These are phyloP conservation scores for Chelon labrosus DNA, from an alignment of 2,797 vertebrate species.

Conservation along the genomic window DNA sequence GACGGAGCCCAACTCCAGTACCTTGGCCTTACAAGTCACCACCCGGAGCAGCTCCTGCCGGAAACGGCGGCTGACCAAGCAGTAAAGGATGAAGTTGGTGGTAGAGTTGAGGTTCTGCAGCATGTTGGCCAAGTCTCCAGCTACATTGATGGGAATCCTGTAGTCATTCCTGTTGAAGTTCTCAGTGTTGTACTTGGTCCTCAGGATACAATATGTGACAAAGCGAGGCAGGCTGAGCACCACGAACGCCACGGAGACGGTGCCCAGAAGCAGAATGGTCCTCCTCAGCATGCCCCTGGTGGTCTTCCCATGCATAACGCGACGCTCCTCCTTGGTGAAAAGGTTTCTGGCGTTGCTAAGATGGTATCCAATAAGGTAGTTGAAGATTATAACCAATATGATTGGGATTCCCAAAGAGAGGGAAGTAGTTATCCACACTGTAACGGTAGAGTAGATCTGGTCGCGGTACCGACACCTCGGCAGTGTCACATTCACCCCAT, in stretches of 20 bases:
- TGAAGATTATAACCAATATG: slow-evolving; percentile 82
- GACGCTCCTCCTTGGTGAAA: slow-evolving; percentile 83
- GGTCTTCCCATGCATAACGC: slow-evolving; percentile 68
- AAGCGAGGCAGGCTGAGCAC: slow-evolving; percentile 84
- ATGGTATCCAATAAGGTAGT: slow-evolving; percentile 81
- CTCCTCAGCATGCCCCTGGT: slow-evolving; percentile 72
- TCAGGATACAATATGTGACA: slow-evolving; percentile 86
- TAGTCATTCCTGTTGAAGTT: slow-evolving; percentile 83
- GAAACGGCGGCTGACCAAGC: slow-evolving; percentile 82
- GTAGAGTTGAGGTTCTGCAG: slow-evolving; percentile 87
- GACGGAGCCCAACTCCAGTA: slow-evolving; percentile 57
- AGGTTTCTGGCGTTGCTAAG: slow-evolving; percentile 73
- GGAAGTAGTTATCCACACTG: slow-evolving; percentile 85
- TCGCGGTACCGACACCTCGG: slow-evolving; percentile 78
- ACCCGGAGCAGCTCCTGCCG: slow-evolving; percentile 74
- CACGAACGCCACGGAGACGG: slow-evolving; percentile 81
- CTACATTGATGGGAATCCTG: slow-evolving; percentile 79
- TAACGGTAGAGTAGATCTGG: slow-evolving; percentile 71
- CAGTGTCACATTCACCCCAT: slow-evolving; percentile 63
- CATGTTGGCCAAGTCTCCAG: slow-evolving; percentile 85
- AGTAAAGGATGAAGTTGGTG: slow-evolving; percentile 89
- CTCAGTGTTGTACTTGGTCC: slow-evolving; percentile 80
- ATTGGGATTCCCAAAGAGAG: slow-evolving; percentile 84
- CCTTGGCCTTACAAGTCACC: slow-evolving; percentile 57
- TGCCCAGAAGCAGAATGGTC: slow-evolving; percentile 81